Conservation (phyloP, 2,888 invertebrate species). For the Nasonovia ribisnigri region DNA sequence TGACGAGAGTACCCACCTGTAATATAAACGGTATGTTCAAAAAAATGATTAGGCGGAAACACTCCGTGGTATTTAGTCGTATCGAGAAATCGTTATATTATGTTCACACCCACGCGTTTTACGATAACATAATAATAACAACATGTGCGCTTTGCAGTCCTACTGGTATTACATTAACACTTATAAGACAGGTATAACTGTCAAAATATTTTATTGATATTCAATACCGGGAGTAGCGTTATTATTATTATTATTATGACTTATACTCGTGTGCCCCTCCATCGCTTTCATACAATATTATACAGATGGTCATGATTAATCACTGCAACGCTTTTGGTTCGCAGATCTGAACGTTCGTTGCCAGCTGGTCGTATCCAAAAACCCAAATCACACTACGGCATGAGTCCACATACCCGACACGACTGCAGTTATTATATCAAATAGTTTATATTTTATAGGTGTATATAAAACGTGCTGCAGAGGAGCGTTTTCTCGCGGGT, state of each 20-base stretch:
- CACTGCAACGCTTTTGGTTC: neutral
- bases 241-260: neutral
- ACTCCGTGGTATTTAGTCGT: neutral
- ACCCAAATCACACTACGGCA: neutral
- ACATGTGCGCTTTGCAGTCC: neutral
- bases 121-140: neutral
- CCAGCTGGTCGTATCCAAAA: neutral
- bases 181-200: slow-evolving; percentile 9
- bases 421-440: too few species aligned
- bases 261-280: neutral
- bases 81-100: neutral
- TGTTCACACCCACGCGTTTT: slow-evolving; percentile 7
- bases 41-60: neutral
- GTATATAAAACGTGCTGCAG: neutral
- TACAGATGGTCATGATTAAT: neutral
- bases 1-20: too few species aligned
- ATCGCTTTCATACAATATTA: neutral
- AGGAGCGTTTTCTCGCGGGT: neutral
- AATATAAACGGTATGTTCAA: neutral
- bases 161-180: slow-evolving; percentile 43
- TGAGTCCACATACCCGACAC: neutral
- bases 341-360: neutral
- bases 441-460: too few species aligned
- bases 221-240: neutral
- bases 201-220: slow-evolving; percentile 40